These are phyloP conservation scores for Drosophila peninsularis DNA, from an alignment of 2,888 invertebrate species.

Conservation along the genomic window DNA sequence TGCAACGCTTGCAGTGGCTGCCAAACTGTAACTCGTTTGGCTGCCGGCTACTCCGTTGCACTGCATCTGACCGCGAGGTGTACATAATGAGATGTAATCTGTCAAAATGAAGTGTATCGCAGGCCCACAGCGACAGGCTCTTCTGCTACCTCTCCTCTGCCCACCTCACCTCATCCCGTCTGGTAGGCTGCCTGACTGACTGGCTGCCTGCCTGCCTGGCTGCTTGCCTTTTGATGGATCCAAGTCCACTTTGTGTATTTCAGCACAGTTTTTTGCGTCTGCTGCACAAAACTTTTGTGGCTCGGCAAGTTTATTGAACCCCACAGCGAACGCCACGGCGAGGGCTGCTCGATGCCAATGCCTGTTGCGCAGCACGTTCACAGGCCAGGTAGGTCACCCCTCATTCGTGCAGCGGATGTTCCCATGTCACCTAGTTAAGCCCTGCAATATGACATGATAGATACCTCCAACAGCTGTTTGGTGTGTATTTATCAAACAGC, in stretches of 20 bases:
- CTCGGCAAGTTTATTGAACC: slow-evolving; percentile 68
- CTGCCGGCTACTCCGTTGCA: slow-evolving; percentile 13
- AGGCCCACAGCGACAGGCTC: slow-evolving; percentile 49
- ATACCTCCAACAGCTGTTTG: slow-evolving; percentile 67
- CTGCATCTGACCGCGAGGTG: slow-evolving; percentile 76
- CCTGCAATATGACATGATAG: slow-evolving; percentile 56
- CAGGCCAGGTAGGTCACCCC: slow-evolving; percentile 38
- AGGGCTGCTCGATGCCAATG: slow-evolving; percentile 51
- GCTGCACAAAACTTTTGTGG: slow-evolving; percentile 46
- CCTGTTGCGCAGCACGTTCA: slow-evolving; percentile 5
- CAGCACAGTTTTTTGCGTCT: slow-evolving; percentile 36
- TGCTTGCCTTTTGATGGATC: slow-evolving; percentile 28
- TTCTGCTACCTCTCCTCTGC: not conserved
- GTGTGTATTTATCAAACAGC: slow-evolving; percentile 59
- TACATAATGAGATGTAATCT: slow-evolving; percentile 84
- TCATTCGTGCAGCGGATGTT: slow-evolving; percentile 59
- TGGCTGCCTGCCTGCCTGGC: slow-evolving; percentile 17
- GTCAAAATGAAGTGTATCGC: slow-evolving; percentile 83
- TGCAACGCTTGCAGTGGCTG: slow-evolving; percentile 45
- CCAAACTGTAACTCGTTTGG: slow-evolving; percentile 64
- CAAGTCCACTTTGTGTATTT: slow-evolving; percentile 36
- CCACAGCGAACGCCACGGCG: slow-evolving; percentile 24
- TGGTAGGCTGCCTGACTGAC: not conserved
- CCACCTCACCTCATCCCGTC: not conserved
- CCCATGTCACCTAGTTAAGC: slow-evolving; percentile 70